These are phyloP conservation scores for Anneissia japonica DNA, from an alignment of 35 echinoderm and acorn worm genomes.

Conservation along the genomic window DNA sequence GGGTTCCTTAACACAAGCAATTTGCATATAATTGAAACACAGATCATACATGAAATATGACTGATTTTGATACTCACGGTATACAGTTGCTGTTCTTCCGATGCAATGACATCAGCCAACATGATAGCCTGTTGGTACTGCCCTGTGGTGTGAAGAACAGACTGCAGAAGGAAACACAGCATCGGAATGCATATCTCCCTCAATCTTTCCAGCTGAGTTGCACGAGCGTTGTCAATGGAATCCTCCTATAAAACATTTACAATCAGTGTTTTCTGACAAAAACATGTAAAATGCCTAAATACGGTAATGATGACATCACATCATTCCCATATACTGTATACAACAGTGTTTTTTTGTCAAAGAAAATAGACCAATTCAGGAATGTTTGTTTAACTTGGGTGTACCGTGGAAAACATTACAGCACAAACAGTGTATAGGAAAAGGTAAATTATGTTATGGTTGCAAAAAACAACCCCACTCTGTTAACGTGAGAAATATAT, in stretches of 20 bases:
- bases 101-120: constrained; percentile 87
- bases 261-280: too few species aligned
- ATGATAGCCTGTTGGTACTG: constrained; percentile 57
- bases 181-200: constrained; percentile 64
- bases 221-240: constrained; percentile 35
- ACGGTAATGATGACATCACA: too few species aligned
- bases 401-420: too few species aligned
- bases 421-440: too few species aligned
- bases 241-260: constrained; percentile 26
- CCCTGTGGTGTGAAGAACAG: constrained; percentile 70
- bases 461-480: too few species aligned
- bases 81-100: constrained; percentile 79
- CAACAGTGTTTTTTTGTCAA: too few species aligned
- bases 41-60: not conserved
- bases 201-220: constrained; percentile 47
- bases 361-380: too few species aligned
- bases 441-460: too few species aligned
- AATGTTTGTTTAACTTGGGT: too few species aligned
- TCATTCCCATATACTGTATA: too few species aligned
- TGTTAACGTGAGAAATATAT: too few species aligned
- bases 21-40: not conserved
- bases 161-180: constrained; percentile 50
- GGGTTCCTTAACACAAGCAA: not conserved
- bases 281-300: too few species aligned
- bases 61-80: constrained; percentile 40